Evolutionary conservation across 2,888 invertebrate genomes (phyloP).

Genomic region (Fragum whitleyi): DNA sequence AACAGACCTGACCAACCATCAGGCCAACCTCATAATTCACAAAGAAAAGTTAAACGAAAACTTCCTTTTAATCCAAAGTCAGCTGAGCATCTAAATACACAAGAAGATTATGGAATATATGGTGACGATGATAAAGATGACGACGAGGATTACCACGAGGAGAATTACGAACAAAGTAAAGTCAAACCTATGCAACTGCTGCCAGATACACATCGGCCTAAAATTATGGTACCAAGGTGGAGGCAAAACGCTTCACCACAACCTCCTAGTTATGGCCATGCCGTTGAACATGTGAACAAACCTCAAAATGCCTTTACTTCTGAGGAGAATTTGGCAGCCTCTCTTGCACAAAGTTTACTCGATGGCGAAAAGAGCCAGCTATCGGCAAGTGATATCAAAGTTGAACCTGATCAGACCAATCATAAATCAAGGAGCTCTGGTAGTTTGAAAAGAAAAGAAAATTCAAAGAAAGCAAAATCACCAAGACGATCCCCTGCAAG

Average conservation of each 20-base stretch:
- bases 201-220: conserved; percentile 58
- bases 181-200: conserved; percentile 59
- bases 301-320: conserved; percentile 40
- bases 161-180: conserved; percentile 39
- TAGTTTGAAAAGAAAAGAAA: conserved; percentile 45
- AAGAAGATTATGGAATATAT: conserved; percentile 72
- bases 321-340: conserved; percentile 64
- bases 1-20: conserved; percentile 32
- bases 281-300: conserved; percentile 42
- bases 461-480: conserved; percentile 23
- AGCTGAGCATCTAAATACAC: conserved; percentile 2
- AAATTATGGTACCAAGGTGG: conserved; percentile 67
- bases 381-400: conserved; percentile 13
- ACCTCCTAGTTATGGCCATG: conserved; percentile 54
- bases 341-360: conserved; percentile 65
- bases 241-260: conserved; percentile 60
- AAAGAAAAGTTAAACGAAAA: conserved; percentile 12
- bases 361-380: conserved; percentile 44
- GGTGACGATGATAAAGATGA: conserved; percentile 71
- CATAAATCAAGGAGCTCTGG: background rate
- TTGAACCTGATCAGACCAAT: conserved; percentile 8
- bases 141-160: conserved; percentile 48
- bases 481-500: conserved; percentile 25
- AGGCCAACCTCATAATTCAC: background rate
- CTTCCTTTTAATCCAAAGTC: conserved; percentile 31